phyloP scores from a whole-genome alignment of 2,888 invertebrate genomes.

The Seladonia tumulorum region DNA sequence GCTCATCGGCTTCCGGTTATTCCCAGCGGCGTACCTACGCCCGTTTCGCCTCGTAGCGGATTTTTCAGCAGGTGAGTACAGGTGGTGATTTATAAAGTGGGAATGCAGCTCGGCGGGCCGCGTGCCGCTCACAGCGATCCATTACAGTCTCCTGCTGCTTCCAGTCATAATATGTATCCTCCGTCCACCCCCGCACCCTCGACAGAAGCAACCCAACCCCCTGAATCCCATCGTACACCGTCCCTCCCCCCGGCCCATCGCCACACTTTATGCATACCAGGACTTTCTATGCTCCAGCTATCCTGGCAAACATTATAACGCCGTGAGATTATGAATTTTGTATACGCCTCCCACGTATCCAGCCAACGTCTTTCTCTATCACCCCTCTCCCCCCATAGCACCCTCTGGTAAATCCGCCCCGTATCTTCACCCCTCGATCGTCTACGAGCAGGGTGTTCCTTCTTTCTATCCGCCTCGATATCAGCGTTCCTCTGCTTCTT shows the following conservation, averaged over 20 bases:
- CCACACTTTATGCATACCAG: slow-evolving; percentile 68
- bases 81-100: slow-evolving; percentile 75
- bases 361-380: slow-evolving; percentile 35
- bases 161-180: slow-evolving; percentile 73
- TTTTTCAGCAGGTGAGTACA: slow-evolving; percentile 72
- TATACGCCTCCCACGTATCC: slow-evolving; percentile 69
- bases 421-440: background rate
- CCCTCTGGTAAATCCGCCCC: background rate
- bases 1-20: slow-evolving; percentile 29
- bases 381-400: background rate
- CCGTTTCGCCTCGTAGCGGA: slow-evolving; percentile 63
- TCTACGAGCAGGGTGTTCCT: background rate
- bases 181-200: background rate
- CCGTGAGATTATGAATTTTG: slow-evolving; percentile 80
- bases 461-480: background rate
- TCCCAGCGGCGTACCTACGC: slow-evolving; percentile 41
- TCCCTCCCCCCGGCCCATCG: slow-evolving; percentile 38
- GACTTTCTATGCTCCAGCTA: slow-evolving; percentile 63
- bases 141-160: slow-evolving; percentile 73
- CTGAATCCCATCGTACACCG: slow-evolving; percentile 37
- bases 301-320: slow-evolving; percentile 78
- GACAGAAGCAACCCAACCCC: slow-evolving; percentile 1
- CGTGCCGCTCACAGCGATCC: slow-evolving; percentile 73
- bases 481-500: background rate
- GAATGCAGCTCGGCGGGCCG: slow-evolving; percentile 67